Evolutionary conservation across 2,113 vertebrate species (phyloP), one percentile per base, ranked within the genome.

Genomic region (Hydrochoerus hydrochaeris): DNA sequence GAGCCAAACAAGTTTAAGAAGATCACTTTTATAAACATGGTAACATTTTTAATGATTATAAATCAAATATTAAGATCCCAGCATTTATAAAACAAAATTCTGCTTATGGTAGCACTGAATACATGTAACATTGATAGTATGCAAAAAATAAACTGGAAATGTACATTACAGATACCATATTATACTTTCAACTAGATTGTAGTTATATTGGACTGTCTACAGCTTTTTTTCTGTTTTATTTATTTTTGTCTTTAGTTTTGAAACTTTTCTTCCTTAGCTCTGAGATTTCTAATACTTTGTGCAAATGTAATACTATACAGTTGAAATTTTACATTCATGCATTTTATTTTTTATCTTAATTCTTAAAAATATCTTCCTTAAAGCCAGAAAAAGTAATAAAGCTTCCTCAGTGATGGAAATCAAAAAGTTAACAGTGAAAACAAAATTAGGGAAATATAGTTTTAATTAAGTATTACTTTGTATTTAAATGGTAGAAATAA

Each of bases 21-120:
- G 96, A 99, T 99, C 97, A 98, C 99, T 85, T 98, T 98, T 98
- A 99, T 99, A 89, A 99, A 99, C 82, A 99, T 99, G 99, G 99
- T 99, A 99, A 99, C 85, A 58, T 89, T 95, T 87, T 77, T 81
- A 83, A 94, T 73, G 90, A 90, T 83, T 87, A 58, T 85, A 96
- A 89, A 35, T 88, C n/a, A 94, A 54, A 92, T 96, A 62, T 85
- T 90, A 78, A 95, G 85, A 67, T 62, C 11, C 91, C 19, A 81
- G 54, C 65, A 17, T 75, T 97, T 95, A 38, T 90, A 54, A 86
- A 91, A 60, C n/a, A 67, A 16, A 71, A 85, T 88, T 85, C 22
- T 90, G 0, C 93, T 95, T 88, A 24, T 92, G 60, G 17, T 85
- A 49, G 14, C n/a, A 32, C 94, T 81, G 88, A 92, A 44, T 91